phyloP scores from a whole-genome alignment of 1,140 invertebrate genomes.

The Zophobas atratus region DNA sequence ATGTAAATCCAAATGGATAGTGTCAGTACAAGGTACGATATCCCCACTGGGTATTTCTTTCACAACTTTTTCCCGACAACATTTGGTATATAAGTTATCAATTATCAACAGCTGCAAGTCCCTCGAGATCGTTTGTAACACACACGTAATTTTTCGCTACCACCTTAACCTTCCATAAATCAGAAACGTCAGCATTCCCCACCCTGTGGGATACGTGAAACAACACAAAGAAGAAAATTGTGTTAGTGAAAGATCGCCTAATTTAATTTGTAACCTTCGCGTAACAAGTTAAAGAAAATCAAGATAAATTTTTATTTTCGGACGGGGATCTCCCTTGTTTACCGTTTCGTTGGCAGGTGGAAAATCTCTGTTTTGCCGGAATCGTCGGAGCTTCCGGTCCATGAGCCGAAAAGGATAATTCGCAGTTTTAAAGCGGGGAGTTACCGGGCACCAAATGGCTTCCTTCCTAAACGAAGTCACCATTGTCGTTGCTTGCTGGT shows the following conservation, averaged over 20 bases:
- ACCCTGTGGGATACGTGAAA: constrained; percentile 13
- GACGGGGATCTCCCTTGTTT: not conserved
- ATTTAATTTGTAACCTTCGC: constrained; percentile 39
- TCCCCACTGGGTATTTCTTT: too few species aligned
- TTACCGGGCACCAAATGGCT: constrained; percentile 13
- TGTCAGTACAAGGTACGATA: too few species aligned
- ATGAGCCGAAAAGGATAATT: constrained; percentile 27
- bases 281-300: constrained; percentile 17
- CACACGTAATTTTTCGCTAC: not conserved
- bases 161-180: constrained; percentile 11
- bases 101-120: too few species aligned
- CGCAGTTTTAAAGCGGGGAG: constrained; percentile 11
- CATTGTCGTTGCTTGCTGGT: constrained; percentile 8
- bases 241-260: constrained; percentile 17
- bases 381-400: constrained; percentile 12
- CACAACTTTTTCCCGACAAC: too few species aligned
- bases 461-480: constrained; percentile 12
- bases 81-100: too few species aligned
- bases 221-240: constrained; percentile 5
- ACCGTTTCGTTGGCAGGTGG: not conserved
- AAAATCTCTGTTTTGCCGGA: constrained; percentile 18
- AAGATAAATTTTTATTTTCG: constrained; percentile 20
- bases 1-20: too few species aligned
- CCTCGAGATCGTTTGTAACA: too few species aligned
- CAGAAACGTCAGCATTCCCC: constrained; percentile 8